Evolutionary conservation across 2,888 invertebrate species (phyloP), one percentile per base, ranked within the genome.

Genomic region (Halictus quadricinctus): DNA sequence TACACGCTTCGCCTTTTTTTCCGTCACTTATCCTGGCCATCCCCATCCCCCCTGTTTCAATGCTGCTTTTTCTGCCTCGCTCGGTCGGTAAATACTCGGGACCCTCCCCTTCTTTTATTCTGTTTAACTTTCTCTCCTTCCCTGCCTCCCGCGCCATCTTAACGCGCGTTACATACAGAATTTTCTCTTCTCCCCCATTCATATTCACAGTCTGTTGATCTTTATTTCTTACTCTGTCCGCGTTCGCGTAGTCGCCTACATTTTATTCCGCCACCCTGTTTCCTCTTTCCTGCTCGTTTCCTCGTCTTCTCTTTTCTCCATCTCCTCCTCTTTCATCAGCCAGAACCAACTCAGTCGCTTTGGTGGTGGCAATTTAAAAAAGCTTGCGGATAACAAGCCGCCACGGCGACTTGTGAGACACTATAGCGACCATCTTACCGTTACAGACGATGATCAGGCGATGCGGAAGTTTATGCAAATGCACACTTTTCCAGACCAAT

Each of bases 1-100:
- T 72, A 75, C 60, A 72, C 78, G 41, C 50, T 73, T 79, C 77
- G 72, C 36, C 72, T 79, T 84, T 76, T 78, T 36, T 50, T 84
- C 75, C 60, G 79, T 48, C 77, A 72, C 72, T 84, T 54, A 18
- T 64, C 18, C 36, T 41, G 25, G 43, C 48, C 50, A 10, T 41
- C 60, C 54, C 8, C 60, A 43, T n/a, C 29, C 36, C 18, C 58
- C 0, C 41, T 21, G 12, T 69, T 69, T 69, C 69, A 69, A 41
- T 69, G 69, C 69, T 21, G 69, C 69, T 69, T 69, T 69, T 69
- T 50, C 60, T 66, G n/a, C 36, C 50, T 43, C 72, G n/a, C 73
- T 64, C 70, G 36, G n/a, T 75, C 79, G 74, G 69, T 78, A 72
- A 48, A 78, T 79, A 75, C 75, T 66, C 60, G 69, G 58, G 58